A percentile compares a stretch with the other conserved stretches of the same genome.
Evolutionary conservation across 2,113 vertebrate genomes (phyloP).

Genomic region (Hippolais icterina): DNA sequence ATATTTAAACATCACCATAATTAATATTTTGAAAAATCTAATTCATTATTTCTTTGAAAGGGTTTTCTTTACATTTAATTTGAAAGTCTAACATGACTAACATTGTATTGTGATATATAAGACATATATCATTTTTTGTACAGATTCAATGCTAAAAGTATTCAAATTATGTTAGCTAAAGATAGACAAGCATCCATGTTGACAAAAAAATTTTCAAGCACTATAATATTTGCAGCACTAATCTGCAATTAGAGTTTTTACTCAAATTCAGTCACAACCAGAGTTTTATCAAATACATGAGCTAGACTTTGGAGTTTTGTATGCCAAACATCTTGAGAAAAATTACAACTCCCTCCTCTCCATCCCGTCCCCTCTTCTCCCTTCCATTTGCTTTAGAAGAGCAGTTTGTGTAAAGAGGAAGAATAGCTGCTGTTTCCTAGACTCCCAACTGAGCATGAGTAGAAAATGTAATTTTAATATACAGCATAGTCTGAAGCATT

Average conservation of each 20-base stretch:
- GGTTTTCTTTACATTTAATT: constrained; percentile 17
- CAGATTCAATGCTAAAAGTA: not conserved
- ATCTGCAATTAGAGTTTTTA: not conserved
- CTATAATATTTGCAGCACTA: not conserved
- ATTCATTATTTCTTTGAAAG: not conserved
- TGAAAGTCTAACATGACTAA: not conserved
- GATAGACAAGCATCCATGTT: not conserved
- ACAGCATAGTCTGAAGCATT: not conserved
- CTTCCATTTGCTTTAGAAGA: not conserved
- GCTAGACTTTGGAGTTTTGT: not conserved
- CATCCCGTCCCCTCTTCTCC: not conserved
- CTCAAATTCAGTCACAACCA: not conserved
- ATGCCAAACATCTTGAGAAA: not conserved
- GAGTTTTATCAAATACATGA: not conserved
- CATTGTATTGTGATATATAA: not conserved
- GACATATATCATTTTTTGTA: not conserved
- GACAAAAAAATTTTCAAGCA: not conserved
- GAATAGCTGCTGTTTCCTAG: not conserved
- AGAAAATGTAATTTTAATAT: not conserved
- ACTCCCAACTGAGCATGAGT: not conserved
- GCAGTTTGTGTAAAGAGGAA: not conserved
- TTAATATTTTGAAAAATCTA: constrained; percentile 50
- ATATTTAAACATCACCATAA: constrained; percentile 54
- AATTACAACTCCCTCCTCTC: not conserved
- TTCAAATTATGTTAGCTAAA: not conserved